Base-by-base conservation (phyloP, 2,113 vertebrate species). In the Aspiorhynchus laticeps region DNA sequence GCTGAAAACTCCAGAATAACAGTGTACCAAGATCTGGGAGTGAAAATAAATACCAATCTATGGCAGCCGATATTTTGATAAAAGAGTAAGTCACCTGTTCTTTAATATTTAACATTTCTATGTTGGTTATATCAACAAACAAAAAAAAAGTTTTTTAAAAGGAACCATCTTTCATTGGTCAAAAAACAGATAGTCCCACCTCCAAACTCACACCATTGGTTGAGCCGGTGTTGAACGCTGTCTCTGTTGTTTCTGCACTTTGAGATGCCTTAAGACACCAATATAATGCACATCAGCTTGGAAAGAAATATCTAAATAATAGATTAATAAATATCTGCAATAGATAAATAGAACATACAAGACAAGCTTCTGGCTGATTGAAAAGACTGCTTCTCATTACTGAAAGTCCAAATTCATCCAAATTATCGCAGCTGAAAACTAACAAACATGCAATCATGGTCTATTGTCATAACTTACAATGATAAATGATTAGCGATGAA, bases 401-500 rank as follows among this genome's bases (percentile, higher is more conserved):
- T 4, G 41, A 26, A 76, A 26, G 41, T 76, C 41, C 5, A 14
- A 76, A 76, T 46, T 46, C 41, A 46, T 28, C 38, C 17, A 7
- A 81, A 81, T 46, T 31, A 76, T 76, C 28, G 24, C 38, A 19
- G n/a, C 33, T 63, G 36, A 81, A 81, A 81, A 81, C 38, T 26
- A 65, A 65, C 59, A 46, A 81, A 46, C 38, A 28, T 67, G 80
- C 80, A 82, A 82, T 82, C 80, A 82, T 10, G 7, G n/a, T 17
- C 38, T 67, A 46, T 82, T 82, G 59, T 82, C 80, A 82, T 67
- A 82, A 21, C 59, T 19, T 46, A 82, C 59, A 82, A 82, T 67
- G 38, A 82, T 67, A 67, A 82, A 46, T 82, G 59, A 82, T 67
- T 82, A 82, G 36, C 17, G 0, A 19, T 82, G 38, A 31, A 67